Evolutionary conservation across 2,888 invertebrate species (phyloP), one percentile per base, ranked within the genome.

Genomic region (Clusia tigrina): DNA sequence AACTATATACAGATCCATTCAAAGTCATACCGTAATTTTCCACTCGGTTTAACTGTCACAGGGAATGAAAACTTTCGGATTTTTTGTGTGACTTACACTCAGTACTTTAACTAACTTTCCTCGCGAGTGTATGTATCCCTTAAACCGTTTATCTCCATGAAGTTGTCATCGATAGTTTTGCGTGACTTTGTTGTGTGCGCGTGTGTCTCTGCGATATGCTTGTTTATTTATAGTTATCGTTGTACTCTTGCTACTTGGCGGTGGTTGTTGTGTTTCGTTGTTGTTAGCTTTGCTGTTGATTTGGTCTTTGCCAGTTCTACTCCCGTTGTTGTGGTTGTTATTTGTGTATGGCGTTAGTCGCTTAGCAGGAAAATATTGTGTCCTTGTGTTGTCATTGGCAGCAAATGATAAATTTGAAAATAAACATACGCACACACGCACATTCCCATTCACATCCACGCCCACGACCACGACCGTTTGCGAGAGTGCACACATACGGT

Each of bases 351-450:
- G 23, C 18, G 20, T 67, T 63, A 63, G 67, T 71, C 65, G 65
- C 67, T n/a, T n/a, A n/a, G n/a, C n/a, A n/a, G n/a, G n/a, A 66
- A 68, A 72, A 69, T 69, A 61, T 70, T 70, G 71, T 64, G 58
- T 46, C 25, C 55, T 59, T 52, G 52, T 64, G 59, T 69, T 69
- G 71, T 68, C 71, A 70, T 67, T 69, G 70, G 64, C 67, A 66
- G 64, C 68, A 71, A 65, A 66, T 68, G 69, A 71, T 70, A 72
- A 65, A 70, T 67, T 42, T 48, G 65, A 54, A 54, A 51, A 62
- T 26, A 48, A n/a, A 65, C 64, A 65, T 54, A 26, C 42, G 42
- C 55, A 63, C 18, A 48, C 54, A 63, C 48, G 61, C 46, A 62
- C 46, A 59, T 2, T 55, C 60, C 59, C 64, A 68, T 62, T 65